Base-by-base conservation (phyloP, 1,140 invertebrate species). In the Cyphomyrmex costatus region DNA sequence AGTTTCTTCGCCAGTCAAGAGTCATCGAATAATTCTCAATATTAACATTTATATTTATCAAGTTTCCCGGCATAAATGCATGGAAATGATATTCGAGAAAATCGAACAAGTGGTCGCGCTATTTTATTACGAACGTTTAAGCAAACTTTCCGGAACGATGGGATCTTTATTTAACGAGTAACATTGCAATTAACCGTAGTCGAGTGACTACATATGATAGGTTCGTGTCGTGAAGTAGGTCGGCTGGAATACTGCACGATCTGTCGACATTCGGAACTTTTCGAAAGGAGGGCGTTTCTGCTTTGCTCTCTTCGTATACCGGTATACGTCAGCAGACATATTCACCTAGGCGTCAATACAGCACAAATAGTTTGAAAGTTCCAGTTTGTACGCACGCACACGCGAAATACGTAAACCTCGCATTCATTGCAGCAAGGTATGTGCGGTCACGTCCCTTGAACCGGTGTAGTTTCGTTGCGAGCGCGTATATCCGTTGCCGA, bases 351-450 rank as follows among this genome's bases (percentile, higher is more conserved):
- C 33, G 49, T 83, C 85, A 83, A 86, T 86, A 86, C 61, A 86
- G 66, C 42, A 63, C 49, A 86, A 86, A 86, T 86, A 83, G 78
- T 73, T 86, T 4, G 66, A 73, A 86, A 86, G 78, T 86, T 86
- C 10, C 65, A 63, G 46, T 27, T 46, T 36, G 46, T 14, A 21
- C 16, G 16, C 46, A 83, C 63, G 68, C 79, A 71, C 19, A 73
- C 66, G 65, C 46, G 78, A 66, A 46, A 33, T 71, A 70, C 66
- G 49, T 61, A 70, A 61, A 68, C 77, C 42, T 51, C 46, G 36
- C 19, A 7, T 58, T 68, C 74, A 24, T 16, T 14, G 14, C 12
- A 27, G 42, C 27, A 42, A 65, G 71, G 78, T 86, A 86, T 86
- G 66, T 70, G 42, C 24, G 65, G 53, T 77, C 53, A 76, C 73